Conservation (phyloP, 2,888 invertebrate genomes). For the Tupiocoris notatus region DNA sequence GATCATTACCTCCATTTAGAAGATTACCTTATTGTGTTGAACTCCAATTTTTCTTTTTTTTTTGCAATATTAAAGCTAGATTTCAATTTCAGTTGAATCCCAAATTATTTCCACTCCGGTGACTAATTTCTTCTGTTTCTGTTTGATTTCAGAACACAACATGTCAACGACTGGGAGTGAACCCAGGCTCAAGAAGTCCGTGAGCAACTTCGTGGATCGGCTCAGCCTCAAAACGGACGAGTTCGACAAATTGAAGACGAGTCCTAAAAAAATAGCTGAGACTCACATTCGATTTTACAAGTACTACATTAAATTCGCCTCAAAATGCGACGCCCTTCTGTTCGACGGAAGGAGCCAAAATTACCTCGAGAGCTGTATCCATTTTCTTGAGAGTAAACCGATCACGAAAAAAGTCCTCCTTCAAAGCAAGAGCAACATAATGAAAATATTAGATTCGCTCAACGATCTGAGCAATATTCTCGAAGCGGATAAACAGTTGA, state of each 20-base stretch:
- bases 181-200: too few relatives aligned
- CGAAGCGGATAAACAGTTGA: conserved; percentile 5
- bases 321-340: conserved; percentile 19
- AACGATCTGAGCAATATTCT: conserved; percentile 14
- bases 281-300: conserved; percentile 15
- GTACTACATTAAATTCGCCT: conserved; percentile 26
- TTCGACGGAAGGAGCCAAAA: conserved; percentile 19
- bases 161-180: too few relatives aligned
- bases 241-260: not conserved
- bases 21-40: too few relatives aligned
- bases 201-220: not conserved
- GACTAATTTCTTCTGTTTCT: too few relatives aligned
- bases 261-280: conserved; percentile 19
- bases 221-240: not conserved
- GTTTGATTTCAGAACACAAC: too few relatives aligned
- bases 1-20: too few relatives aligned
- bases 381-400: conserved; percentile 16
- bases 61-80: too few relatives aligned
- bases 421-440: conserved; percentile 6
- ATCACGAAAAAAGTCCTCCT: not conserved
- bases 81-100: too few relatives aligned
- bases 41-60: too few relatives aligned
- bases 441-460: conserved; percentile 20
- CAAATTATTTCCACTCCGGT: too few relatives aligned
- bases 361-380: conserved; percentile 20